Evolutionary conservation across 2,888 invertebrate species (phyloP), one percentile per base, ranked within the genome.

Genomic region (Scelioninae gen. 2): DNA sequence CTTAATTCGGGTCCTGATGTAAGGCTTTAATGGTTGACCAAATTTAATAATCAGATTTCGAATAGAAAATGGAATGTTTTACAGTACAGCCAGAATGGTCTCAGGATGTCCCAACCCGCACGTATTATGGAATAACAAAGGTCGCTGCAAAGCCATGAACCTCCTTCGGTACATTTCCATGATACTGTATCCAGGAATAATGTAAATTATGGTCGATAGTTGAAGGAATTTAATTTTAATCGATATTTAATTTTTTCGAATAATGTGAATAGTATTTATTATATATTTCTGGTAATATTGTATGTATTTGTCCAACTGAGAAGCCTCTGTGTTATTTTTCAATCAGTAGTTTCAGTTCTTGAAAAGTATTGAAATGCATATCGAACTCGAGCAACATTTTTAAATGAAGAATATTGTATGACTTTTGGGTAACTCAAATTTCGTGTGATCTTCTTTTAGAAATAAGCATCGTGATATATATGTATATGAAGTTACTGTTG

Each of bases 31-130:
- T n/a, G n/a, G n/a, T n/a, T n/a, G n/a, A n/a, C n/a, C n/a, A n/a
- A n/a, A n/a, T n/a, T n/a, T n/a, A n/a, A n/a, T n/a, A n/a, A n/a
- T n/a, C n/a, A n/a, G 22, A 22, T 4, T 22, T 22, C 5, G 2
- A 22, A 22, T 4, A 4, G 22, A 4, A 22, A 22, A 22, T 22
- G 5, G 3, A 5, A 4, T 22, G 5, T 6, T 72, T 64, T 72
- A 39, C 50, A 81, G 81, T n/a, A 78, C 81, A 43, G 80, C 81
- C 1, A 76, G 79, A 63, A 80, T 78, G 78, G 81, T 82, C 0
- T 82, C 81, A 0, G 81, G 81, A 13, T 76, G 76, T 15, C 37
- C 71, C 1, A 69, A 80, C 53, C 78, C 81, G 0, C 79, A 81
- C 55, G 79, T 81, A 1, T 69, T 82, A 1, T 81, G 79, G 74